A percentile compares a stretch with the other conserved stretches of the same genome.
Conservation (phyloP, 2,113 vertebrate genomes). For the Archilochus colubris region DNA sequence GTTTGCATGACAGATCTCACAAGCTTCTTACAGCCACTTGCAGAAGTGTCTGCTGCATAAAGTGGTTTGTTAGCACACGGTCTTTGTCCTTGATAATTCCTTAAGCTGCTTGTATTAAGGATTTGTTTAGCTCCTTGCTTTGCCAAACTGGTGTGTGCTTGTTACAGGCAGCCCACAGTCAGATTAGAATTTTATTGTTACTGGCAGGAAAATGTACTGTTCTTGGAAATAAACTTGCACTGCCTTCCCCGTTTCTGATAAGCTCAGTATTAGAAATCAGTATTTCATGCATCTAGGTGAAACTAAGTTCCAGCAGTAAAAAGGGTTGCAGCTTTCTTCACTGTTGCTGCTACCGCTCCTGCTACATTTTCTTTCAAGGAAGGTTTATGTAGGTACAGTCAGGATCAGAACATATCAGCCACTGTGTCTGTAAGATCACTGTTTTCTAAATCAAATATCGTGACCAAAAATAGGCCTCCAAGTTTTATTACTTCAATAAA, state of each 20-base stretch:
- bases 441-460: background rate
- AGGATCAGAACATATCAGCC: background rate
- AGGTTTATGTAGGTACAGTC: rapidly evolving
- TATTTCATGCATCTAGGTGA: background rate
- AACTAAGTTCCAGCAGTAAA: background rate
- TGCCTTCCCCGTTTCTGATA: background rate
- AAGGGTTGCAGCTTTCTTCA: background rate
- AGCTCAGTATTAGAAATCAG: background rate
- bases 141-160: background rate
- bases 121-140: background rate
- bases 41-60: rapidly evolving
- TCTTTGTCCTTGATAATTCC: background rate
- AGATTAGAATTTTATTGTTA: background rate
- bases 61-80: background rate
- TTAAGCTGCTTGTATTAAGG: background rate
- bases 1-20: background rate
- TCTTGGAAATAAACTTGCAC: background rate
- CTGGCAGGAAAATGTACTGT: rapidly evolving
- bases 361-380: background rate
- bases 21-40: background rate
- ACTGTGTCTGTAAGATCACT: background rate
- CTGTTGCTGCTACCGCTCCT: rapidly evolving
- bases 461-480: background rate
- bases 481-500: background rate
- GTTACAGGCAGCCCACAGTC: background rate